A percentile compares a stretch with the other conserved stretches of the same genome.
Conservation (phyloP, 2,113 vertebrate species). For the Excalfactoria chinensis region DNA sequence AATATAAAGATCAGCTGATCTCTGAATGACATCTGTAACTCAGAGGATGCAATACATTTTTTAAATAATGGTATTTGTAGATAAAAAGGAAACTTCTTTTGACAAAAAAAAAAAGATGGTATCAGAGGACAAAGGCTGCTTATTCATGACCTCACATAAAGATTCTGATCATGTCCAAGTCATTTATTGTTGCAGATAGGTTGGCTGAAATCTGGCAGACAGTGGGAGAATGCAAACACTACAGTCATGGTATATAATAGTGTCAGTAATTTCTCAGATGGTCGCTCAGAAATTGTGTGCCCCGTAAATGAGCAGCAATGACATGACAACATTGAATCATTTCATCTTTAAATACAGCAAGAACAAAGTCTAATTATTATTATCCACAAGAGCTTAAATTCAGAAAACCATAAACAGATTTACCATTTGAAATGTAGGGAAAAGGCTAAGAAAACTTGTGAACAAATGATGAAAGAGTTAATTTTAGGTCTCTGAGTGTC, state of each 20-base stretch:
- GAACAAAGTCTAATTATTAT: slow-evolving; percentile 73
- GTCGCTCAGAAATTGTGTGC: slow-evolving; percentile 58
- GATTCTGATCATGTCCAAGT: slow-evolving; percentile 2
- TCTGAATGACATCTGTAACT: neutral
- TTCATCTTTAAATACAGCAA: slow-evolving; percentile 68
- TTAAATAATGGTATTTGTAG: neutral
- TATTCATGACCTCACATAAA: neutral
- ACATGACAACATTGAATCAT: slow-evolving; percentile 68
- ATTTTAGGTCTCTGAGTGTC: slow-evolving; percentile 29
- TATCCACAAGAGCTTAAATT: slow-evolving; percentile 60
- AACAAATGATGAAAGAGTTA: slow-evolving; percentile 67
- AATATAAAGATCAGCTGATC: neutral
- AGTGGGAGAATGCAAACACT: neutral
- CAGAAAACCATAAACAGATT: slow-evolving; percentile 51
- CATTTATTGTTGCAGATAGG: slow-evolving; percentile 7
- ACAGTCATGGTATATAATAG: slow-evolving; percentile 48
- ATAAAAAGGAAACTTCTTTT: neutral
- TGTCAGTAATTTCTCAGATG: slow-evolving; percentile 66
- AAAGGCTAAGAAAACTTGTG: slow-evolving; percentile 15
- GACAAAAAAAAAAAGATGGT: neutral
- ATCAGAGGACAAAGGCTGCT: neutral
- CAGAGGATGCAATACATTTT: neutral
- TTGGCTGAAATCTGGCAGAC: neutral
- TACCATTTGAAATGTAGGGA: slow-evolving; percentile 45
- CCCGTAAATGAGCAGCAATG: slow-evolving; percentile 72